Evolutionary conservation across 1,140 invertebrate species (phyloP), one percentile per base, ranked within the genome.

Genomic region (Hyles euphorbiae): DNA sequence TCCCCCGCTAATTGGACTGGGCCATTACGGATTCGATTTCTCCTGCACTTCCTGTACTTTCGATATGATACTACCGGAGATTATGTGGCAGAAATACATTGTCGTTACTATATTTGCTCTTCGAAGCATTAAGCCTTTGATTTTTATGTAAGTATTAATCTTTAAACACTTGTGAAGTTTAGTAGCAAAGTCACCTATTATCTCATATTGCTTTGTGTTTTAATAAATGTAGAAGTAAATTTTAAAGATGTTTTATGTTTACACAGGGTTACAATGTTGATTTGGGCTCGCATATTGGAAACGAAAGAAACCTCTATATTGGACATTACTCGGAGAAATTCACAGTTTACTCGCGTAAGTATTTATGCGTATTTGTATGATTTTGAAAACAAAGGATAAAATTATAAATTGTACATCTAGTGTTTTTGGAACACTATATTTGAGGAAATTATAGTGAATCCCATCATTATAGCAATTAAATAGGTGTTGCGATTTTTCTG

Each of bases 141-240:
- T 71, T 11, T 70, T 85, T 45, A 85, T 85, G 80, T 83, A 71
- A 66, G 80, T 77, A 59, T 60, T 22, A 45, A 34, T 6, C 10
- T 22, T 22, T 22, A 22, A 22, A 22, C 22, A 22, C 22, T 22
- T 22, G 2, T 22, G 22, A 22, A 22, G 22, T 22, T 22, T 22
- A 22, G 22, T 22, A 22, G 22, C 22, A 22, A 22, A 22, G 22
- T 22, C 22, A 22, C 22, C 22, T 22, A 22, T 22, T 22, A 22
- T 22, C 22, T 22, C 22, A 22, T 22, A 22, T 22, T 22, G 22
- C 22, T 22, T 22, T 22, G 22, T 22, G 0, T 22, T 22, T 22
- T 22, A 0, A 22, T 22, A 22, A 22, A 22, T 22, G 22, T 22
- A 1, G 1, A 22, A 22, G 22, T 22, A 22, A 22, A 22, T 1